Conservation (phyloP, 2,797 vertebrate species). For the Hylomyscus alleni region DNA sequence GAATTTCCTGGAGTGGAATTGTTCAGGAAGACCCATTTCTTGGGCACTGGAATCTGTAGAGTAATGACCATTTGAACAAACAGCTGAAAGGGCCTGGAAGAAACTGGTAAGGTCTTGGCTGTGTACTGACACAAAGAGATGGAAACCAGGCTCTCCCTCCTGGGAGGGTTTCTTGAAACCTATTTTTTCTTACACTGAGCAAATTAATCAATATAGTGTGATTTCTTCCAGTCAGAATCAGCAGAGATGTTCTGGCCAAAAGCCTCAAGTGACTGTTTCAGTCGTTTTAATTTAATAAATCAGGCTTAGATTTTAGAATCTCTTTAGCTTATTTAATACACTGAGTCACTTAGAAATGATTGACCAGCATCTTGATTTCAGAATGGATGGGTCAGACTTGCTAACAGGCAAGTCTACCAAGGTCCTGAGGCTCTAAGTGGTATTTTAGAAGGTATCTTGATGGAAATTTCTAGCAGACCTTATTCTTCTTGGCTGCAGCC, state of each 20-base stretch:
- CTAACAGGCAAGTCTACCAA: constrained; percentile 14
- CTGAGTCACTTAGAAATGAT: constrained; percentile 43
- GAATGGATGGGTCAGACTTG: not conserved
- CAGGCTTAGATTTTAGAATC: constrained; percentile 58
- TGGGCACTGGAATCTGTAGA: not conserved
- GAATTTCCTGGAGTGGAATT: not conserved
- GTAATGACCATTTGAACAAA: not conserved
- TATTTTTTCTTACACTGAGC: not conserved
- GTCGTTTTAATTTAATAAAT: constrained; percentile 59
- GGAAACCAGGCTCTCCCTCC: not conserved
- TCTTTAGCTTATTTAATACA: constrained; percentile 49
- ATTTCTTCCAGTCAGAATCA: not conserved
- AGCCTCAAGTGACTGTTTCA: constrained; percentile 2
- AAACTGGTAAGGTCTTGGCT: not conserved
- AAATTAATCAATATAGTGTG: not conserved
- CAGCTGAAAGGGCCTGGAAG: not conserved
- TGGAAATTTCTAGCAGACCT: not conserved
- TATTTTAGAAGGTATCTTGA: constrained; percentile 54
- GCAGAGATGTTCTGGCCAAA: not conserved
- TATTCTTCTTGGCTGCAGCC: not conserved
- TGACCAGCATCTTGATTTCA: not conserved
- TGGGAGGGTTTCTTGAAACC: not conserved
- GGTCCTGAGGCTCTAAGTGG: constrained; percentile 31
- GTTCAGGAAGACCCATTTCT: not conserved
- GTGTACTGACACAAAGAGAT: not conserved